phyloP scores from a whole-genome alignment of 2,888 invertebrate species.

The Digitonthophagus gazella region DNA sequence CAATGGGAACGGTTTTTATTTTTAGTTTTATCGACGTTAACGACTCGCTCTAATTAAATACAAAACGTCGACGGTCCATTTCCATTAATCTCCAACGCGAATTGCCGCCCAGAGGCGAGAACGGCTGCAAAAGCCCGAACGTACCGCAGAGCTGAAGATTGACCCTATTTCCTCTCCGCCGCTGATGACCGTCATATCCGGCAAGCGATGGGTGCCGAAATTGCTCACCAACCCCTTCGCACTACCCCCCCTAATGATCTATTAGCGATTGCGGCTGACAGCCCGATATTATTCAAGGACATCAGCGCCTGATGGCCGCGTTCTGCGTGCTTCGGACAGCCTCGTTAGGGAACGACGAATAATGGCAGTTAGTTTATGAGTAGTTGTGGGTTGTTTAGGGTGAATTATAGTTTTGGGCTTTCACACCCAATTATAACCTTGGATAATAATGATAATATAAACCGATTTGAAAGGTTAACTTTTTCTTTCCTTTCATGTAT shows the following conservation, averaged over 20 bases:
- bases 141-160: constrained; percentile 24
- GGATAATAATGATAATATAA: not conserved
- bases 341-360: not conserved
- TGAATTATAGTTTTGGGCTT: not conserved
- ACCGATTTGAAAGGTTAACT: no score
- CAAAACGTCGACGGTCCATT: constrained; percentile 4
- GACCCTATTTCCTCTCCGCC: constrained; percentile 37
- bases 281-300: not conserved
- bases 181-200: constrained; percentile 39
- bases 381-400: not conserved
- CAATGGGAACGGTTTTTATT: not conserved
- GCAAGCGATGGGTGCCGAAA: constrained; percentile 28
- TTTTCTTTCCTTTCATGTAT: no score
- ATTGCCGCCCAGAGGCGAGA: not conserved
- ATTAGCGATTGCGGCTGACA: not conserved
- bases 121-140: not conserved
- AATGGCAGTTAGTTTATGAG: not conserved
- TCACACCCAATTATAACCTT: not conserved
- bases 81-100: constrained; percentile 10
- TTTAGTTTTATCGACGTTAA: not conserved
- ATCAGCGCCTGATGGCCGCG: not conserved
- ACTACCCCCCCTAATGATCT: not conserved
- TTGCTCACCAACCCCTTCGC: not conserved
- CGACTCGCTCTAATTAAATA: not conserved
- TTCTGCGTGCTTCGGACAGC: not conserved